Conservation (phyloP, 2,888 invertebrate genomes). For the Chalcis sispes region DNA sequence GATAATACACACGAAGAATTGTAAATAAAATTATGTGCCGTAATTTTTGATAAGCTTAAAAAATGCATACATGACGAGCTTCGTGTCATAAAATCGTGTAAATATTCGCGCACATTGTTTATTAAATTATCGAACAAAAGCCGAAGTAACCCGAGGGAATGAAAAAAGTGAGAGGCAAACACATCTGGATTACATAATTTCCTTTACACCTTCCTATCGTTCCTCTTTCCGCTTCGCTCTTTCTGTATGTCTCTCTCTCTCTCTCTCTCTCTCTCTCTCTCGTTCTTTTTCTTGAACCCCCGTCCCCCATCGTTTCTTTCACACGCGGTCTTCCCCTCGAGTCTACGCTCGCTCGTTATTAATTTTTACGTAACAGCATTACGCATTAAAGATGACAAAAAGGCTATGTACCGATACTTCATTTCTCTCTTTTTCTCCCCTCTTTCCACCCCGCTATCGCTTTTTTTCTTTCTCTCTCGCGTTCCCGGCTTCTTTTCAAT, state of each 20-base stretch:
- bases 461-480: slow-evolving; percentile 6
- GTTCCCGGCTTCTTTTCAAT: slow-evolving; percentile 6
- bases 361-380: slow-evolving; percentile 69
- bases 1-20: not conserved
- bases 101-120: slow-evolving; percentile 38
- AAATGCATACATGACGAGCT: not conserved
- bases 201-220: slow-evolving; percentile 48
- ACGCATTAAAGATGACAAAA: slow-evolving; percentile 68
- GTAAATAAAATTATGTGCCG: slow-evolving; percentile 10
- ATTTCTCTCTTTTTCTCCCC: slow-evolving; percentile 6
- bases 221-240: slow-evolving; percentile 34
- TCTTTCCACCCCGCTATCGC: not conserved
- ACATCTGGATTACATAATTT: slow-evolving; percentile 40
- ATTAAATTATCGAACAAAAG: slow-evolving; percentile 32
- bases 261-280: not conserved
- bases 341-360: slow-evolving; percentile 50
- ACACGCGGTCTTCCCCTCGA: slow-evolving; percentile 24
- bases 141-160: not conserved
- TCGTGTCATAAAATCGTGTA: slow-evolving; percentile 9
- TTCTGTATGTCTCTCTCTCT: not conserved
- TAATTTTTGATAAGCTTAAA: slow-evolving; percentile 27
- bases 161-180: slow-evolving; percentile 8
- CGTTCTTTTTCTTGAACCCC: not conserved
- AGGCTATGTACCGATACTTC: slow-evolving; percentile 47
- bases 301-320: not conserved